These are phyloP conservation scores for Melanotaenia parkinsoni DNA, from an alignment of 2,797 vertebrate genomes.

Conservation along the genomic window DNA sequence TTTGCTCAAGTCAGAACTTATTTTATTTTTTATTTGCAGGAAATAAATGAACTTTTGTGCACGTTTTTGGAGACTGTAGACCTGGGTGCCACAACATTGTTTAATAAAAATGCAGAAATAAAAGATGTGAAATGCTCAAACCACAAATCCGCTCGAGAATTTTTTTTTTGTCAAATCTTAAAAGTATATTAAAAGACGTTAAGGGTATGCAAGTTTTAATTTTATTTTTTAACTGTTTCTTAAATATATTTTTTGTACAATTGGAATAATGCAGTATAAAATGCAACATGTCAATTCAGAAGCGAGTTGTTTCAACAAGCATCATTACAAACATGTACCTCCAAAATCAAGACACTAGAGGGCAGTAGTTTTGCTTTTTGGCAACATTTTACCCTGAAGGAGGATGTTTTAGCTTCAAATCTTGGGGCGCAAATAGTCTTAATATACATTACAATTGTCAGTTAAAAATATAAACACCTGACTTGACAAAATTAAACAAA, in stretches of 20 bases:
- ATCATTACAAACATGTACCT: constrained; percentile 61
- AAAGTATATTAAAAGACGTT: constrained; percentile 2
- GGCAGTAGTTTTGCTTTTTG: constrained; percentile 81
- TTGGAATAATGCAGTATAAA: constrained; percentile 80
- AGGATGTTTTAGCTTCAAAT: constrained; percentile 52
- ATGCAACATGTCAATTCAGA: constrained; percentile 59
- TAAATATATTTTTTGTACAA: constrained; percentile 85
- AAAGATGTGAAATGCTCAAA: constrained; percentile 83
- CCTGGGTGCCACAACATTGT: constrained; percentile 83
- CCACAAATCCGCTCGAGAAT: constrained; percentile 50
- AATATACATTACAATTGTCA: constrained; percentile 55
- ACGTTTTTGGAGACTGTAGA: constrained; percentile 85
- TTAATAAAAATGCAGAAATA: constrained; percentile 81
- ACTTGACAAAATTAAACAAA: constrained; percentile 10
- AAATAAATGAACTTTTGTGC: constrained; percentile 76
- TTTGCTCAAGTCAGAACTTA: constrained; percentile 78
- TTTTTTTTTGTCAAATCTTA: constrained; percentile 6
- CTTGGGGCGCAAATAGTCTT: constrained; percentile 35
- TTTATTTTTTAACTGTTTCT: constrained; percentile 79
- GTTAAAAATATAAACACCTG: constrained; percentile 46
- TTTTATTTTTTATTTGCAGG: constrained; percentile 83
- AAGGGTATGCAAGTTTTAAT: constrained; percentile 58
- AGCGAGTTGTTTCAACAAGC: constrained; percentile 40
- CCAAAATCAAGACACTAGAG: constrained; percentile 70
- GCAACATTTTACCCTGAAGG: constrained; percentile 67